Conservation (phyloP, 2,888 invertebrate genomes). For the Octodonta nipae region DNA sequence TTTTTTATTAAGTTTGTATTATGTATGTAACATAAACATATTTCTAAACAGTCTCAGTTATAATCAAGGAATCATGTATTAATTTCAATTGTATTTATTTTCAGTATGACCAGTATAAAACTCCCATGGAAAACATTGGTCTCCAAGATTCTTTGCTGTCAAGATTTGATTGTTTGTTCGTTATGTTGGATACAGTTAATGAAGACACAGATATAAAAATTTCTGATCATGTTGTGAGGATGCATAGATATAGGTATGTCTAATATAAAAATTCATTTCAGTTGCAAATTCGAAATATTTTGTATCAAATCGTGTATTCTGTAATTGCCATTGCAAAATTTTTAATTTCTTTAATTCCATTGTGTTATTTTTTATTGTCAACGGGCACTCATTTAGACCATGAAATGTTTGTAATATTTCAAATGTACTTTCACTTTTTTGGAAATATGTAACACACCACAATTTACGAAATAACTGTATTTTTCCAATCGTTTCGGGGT, state of each 20-base stretch:
- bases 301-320: conserved; percentile 1
- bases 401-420: too few species aligned
- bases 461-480: too few species aligned
- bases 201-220: conserved; percentile 82
- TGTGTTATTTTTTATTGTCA: too few species aligned
- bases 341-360: too few species aligned
- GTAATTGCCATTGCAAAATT: too few species aligned
- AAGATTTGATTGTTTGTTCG: conserved; percentile 95
- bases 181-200: conserved; percentile 87
- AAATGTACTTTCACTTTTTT: too few species aligned
- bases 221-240: conserved; percentile 90
- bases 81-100: conserved; percentile 26
- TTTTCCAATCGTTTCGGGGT: too few species aligned
- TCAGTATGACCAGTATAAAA: conserved; percentile 96
- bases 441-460: too few species aligned
- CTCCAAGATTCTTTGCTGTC: conserved; percentile 93
- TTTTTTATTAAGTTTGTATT: conserved; percentile 3
- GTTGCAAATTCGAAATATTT: background rate
- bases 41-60: too few species aligned
- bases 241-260: conserved; percentile 78
- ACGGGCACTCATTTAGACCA: too few species aligned
- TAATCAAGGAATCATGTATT: background rate
- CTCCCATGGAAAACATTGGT: conserved; percentile 99
- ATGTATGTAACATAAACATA: background rate
- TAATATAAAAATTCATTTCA: too few species aligned